Evolutionary conservation across 2,888 invertebrate genomes (phyloP).

Genomic region (Hirtodrosophila cameraria): DNA sequence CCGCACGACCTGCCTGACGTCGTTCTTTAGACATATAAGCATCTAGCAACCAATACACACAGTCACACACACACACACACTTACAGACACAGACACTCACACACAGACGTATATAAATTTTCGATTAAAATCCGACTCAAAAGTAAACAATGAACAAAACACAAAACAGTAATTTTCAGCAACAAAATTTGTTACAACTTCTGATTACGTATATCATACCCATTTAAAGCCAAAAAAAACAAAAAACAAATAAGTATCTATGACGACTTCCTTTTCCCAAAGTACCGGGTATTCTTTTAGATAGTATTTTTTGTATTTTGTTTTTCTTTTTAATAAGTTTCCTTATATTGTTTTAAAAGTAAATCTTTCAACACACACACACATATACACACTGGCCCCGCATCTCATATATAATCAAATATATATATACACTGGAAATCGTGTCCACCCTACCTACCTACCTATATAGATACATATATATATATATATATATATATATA

Average conservation of each 20-base stretch:
- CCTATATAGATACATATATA: constrained; percentile 35
- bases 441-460: constrained; percentile 49
- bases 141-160: constrained; percentile 34
- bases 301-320: constrained; percentile 25
- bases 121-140: constrained; percentile 65
- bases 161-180: constrained; percentile 52
- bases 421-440: constrained; percentile 48
- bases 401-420: constrained; percentile 38
- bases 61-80: constrained; percentile 43
- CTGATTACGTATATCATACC: constrained; percentile 40
- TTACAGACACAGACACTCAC: constrained; percentile 38
- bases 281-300: constrained; percentile 37
- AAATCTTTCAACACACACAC: constrained; percentile 30
- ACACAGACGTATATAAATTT: constrained; percentile 68
- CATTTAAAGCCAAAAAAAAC: constrained; percentile 49
- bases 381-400: constrained; percentile 20
- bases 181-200: constrained; percentile 55
- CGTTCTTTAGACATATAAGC: constrained; percentile 84
- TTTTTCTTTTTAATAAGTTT: constrained; percentile 25
- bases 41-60: constrained; percentile 69
- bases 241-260: constrained; percentile 21
- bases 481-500: constrained; percentile 26
- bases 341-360: constrained; percentile 27
- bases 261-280: constrained; percentile 26
- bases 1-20: constrained; percentile 85